Conservation (phyloP, 2,113 vertebrate species). For the Grallaria varia region DNA sequence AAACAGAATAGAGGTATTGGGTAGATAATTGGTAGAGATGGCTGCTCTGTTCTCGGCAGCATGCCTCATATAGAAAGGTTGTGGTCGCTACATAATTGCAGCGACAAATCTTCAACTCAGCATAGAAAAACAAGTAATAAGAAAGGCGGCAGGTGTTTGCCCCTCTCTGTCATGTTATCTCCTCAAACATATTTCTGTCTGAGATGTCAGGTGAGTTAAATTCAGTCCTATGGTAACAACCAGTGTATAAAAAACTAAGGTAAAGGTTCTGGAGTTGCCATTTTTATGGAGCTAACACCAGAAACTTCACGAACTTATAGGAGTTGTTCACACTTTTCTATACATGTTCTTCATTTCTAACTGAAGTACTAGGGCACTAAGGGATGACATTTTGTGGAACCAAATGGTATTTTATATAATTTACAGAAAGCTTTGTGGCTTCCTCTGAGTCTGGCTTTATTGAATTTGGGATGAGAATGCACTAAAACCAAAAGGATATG, state of each 20-base stretch:
- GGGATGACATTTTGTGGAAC: background rate
- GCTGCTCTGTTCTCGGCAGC: background rate
- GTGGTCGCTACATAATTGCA: background rate
- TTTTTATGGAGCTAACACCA: background rate
- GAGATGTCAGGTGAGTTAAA: background rate
- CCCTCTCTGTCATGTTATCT: background rate
- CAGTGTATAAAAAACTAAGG: background rate
- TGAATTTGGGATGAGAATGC: background rate
- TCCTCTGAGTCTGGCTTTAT: background rate
- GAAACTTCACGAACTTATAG: background rate
- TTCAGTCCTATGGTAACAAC: background rate
- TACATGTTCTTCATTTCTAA: background rate
- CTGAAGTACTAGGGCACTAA: background rate
- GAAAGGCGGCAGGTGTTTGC: background rate
- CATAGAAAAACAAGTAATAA: background rate
- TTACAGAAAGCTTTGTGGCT: background rate
- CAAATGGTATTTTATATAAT: background rate
- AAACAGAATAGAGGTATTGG: background rate
- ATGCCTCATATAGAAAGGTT: background rate
- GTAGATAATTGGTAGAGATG: background rate
- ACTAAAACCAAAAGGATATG: background rate
- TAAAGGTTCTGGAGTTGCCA: background rate
- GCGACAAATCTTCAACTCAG: background rate
- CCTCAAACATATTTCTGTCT: background rate
- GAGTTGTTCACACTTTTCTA: background rate